phyloP scores from a whole-genome alignment of 30 jellyfish, hydroid and myxozoan genomes.

The Chrysaora quinquecirrha region DNA sequence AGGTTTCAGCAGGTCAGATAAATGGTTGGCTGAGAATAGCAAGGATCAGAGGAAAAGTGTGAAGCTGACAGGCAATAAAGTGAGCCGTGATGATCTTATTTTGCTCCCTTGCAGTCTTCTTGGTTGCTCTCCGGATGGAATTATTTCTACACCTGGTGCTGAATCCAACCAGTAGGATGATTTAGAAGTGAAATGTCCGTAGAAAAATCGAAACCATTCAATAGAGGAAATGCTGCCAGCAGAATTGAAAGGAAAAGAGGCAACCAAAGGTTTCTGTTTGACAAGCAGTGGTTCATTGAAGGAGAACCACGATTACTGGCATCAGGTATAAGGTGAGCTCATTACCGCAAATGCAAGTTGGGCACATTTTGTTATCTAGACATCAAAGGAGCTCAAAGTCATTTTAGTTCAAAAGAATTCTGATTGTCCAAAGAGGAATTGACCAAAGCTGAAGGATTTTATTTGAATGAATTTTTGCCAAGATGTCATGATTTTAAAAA shows the following conservation, averaged over 20 bases:
- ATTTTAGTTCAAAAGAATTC: too few relatives aligned
- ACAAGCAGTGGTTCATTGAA: neutral
- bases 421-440: too few relatives aligned
- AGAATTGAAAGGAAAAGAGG: constrained; percentile 11
- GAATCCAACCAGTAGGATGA: too few relatives aligned
- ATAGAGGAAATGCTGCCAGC: constrained; percentile 30
- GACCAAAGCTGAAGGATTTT: too few relatives aligned
- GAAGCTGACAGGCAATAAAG: neutral
- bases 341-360: neutral
- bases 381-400: too few relatives aligned
- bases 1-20: too few relatives aligned
- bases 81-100: constrained; percentile 12
- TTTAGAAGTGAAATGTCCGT: constrained; percentile 11
- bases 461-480: too few relatives aligned
- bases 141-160: too few relatives aligned
- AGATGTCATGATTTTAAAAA: too few relatives aligned
- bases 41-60: constrained; percentile 34
- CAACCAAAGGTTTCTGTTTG: constrained; percentile 1
- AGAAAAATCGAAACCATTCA: constrained; percentile 43
- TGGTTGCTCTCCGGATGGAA: constrained; percentile 44
- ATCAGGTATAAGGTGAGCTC: constrained; percentile 14
- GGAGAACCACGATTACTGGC: constrained; percentile 1
- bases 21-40: too few relatives aligned
- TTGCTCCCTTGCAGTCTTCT: constrained; percentile 15
- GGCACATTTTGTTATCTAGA: neutral